Evolutionary conservation across 2,113 vertebrate species (phyloP), one percentile per base, ranked within the genome.

Genomic region (Alosa alosa): DNA sequence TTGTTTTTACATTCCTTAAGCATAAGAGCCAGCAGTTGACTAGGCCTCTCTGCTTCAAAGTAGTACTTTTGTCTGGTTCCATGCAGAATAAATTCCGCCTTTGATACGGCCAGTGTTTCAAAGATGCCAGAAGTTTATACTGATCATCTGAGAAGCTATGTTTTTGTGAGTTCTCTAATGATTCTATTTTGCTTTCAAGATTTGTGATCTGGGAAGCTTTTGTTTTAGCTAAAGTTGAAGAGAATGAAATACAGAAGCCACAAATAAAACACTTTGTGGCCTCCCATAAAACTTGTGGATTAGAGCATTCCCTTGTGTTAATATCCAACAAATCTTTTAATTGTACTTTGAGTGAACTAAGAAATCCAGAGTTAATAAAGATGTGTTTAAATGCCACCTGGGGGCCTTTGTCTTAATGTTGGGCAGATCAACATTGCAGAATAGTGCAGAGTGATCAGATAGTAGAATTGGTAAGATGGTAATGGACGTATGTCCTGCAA

Each of bases 271-370:
- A 82, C 25, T 82, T 82, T n/a, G 81, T 82, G 13, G 81, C 49
- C 46, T 82, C 46, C 81, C 46, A 82, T 41, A 82, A 57, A 2
- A 57, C 22, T n/a, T 85, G 72, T 52, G 49, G 75, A 81, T 85
- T 81, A 85, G 17, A n/a, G n/a, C n/a, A n/a, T n/a, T n/a, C n/a
- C n/a, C n/a, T 86, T 49, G 17, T 17, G 52, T 83, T 81, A 25
- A 86, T 83, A 25, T 83, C 86, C 0, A 86, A 49, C 22, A 86
- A 86, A 10, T 84, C 49, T n/a, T 84, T 78, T 7, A 64, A 36
- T 46, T 84, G 36, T 2, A 55, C 7, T 72, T 81, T 84, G 10
- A 84, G 25, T 0, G 6, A 36, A 17, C 8, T 82, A 49, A 82
- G 31, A 20, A 82, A 81, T 22, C 10, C 22, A 55, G 50, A 49